Conservation (phyloP, 2,888 invertebrate genomes). For the Molanna angustata region DNA sequence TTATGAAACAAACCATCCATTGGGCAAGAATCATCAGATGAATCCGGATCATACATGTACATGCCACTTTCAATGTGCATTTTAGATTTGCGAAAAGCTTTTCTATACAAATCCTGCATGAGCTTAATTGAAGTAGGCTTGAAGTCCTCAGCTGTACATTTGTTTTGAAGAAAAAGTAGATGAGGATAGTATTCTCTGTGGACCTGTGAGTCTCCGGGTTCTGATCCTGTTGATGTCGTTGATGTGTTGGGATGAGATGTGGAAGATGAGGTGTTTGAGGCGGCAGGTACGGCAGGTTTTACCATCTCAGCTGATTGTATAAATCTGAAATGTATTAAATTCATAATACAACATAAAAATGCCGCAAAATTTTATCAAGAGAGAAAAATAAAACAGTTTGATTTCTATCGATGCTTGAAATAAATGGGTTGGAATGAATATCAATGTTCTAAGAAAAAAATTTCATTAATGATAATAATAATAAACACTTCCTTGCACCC, state of each 20-base stretch:
- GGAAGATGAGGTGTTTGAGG: slow-evolving; percentile 38
- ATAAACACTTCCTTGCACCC: too few relatives aligned
- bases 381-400: too few relatives aligned
- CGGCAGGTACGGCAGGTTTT: slow-evolving; percentile 70
- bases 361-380: too few relatives aligned
- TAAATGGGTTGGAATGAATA: too few relatives aligned
- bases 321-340: slow-evolving; percentile 61
- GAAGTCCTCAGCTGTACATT: slow-evolving; percentile 72
- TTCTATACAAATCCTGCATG: slow-evolving; percentile 60
- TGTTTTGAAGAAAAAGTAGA: slow-evolving; percentile 79
- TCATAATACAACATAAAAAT: too few relatives aligned
- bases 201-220: slow-evolving; percentile 41
- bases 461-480: too few relatives aligned
- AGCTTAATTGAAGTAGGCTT: slow-evolving; percentile 56
- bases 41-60: slow-evolving; percentile 55
- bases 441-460: too few relatives aligned
- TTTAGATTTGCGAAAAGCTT: slow-evolving; percentile 59
- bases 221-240: slow-evolving; percentile 33
- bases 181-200: slow-evolving; percentile 80
- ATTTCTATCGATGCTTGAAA: too few relatives aligned
- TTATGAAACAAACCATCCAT: slow-evolving; percentile 50
- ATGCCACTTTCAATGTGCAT: slow-evolving; percentile 66
- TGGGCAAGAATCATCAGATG: slow-evolving; percentile 45
- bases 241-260: slow-evolving; percentile 16
- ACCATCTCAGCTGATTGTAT: slow-evolving; percentile 84